These are phyloP conservation scores for Empis stercorea DNA, from an alignment of 2,888 invertebrate genomes.

Conservation along the genomic window DNA sequence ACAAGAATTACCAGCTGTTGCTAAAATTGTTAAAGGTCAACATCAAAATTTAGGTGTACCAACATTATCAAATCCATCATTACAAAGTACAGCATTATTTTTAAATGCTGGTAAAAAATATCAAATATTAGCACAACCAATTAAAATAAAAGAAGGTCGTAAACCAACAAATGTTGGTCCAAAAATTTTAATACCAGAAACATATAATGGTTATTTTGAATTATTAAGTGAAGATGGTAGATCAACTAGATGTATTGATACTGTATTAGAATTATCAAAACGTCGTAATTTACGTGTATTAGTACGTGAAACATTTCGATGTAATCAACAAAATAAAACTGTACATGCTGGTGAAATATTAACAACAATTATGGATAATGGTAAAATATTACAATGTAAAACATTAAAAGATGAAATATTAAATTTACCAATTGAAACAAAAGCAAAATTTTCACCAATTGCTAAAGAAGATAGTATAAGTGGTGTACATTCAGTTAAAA, in stretches of 20 bases:
- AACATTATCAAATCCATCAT: conserved; percentile 69
- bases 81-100: conserved; percentile 75
- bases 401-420: conserved; percentile 75
- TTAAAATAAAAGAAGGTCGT: conserved; percentile 80
- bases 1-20: conserved; percentile 67
- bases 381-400: conserved; percentile 73
- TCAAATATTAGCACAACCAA: conserved; percentile 77
- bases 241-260: conserved; percentile 79
- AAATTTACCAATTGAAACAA: conserved; percentile 70
- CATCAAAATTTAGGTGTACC: conserved; percentile 85
- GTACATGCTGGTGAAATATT: conserved; percentile 74
- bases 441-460: conserved; percentile 82
- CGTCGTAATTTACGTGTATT: conserved; percentile 42
- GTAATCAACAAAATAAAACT: conserved; percentile 40
- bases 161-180: conserved; percentile 64
- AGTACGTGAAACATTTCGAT: conserved; percentile 36
- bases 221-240: conserved; percentile 87
- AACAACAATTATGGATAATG: conserved; percentile 59
- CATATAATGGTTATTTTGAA: conserved; percentile 87
- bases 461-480: conserved; percentile 89
- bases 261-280: conserved; percentile 69
- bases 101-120: conserved; percentile 74
- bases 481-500: conserved; percentile 85
- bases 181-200: conserved; percentile 78
- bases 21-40: conserved; percentile 87